Conservation (phyloP, 2,888 invertebrate genomes). For the Thumatha senex region DNA sequence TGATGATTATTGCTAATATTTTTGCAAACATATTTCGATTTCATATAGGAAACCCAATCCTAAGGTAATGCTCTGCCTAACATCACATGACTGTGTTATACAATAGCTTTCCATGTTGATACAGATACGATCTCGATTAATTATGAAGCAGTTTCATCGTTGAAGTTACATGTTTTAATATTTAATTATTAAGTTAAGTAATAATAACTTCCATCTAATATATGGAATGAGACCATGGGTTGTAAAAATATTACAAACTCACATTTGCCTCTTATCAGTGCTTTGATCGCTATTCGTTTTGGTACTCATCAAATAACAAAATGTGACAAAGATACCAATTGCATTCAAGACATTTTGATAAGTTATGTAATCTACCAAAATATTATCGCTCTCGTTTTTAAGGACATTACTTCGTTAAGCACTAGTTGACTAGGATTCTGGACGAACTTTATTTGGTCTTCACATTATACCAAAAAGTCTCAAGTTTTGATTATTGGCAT, state of each 20-base stretch:
- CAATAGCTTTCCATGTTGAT: constrained; percentile 8
- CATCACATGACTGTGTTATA: constrained; percentile 3
- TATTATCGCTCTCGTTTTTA: too few relatives aligned
- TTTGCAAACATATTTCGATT: too few relatives aligned
- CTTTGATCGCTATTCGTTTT: background rate
- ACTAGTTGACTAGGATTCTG: too few relatives aligned
- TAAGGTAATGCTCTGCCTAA: too few relatives aligned
- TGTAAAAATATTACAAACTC: background rate
- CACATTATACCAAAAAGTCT: too few relatives aligned
- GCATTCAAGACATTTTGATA: too few relatives aligned
- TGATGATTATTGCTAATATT: too few relatives aligned
- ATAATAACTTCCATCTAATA: background rate
- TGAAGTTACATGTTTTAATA: constrained; percentile 9
- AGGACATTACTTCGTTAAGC: too few relatives aligned
- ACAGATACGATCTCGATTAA: constrained; percentile 10
- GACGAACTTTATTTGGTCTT: too few relatives aligned
- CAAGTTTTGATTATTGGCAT: too few relatives aligned
- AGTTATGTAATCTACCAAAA: too few relatives aligned
- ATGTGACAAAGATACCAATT: background rate
- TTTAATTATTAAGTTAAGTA: constrained; percentile 10
- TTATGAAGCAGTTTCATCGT: constrained; percentile 18
- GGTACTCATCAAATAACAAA: background rate
- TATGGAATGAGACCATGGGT: background rate
- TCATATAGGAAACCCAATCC: too few relatives aligned
- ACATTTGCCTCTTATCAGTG: background rate